A percentile compares a stretch with the other conserved stretches of the same genome.
These are phyloP conservation scores for Drosophila mayaguana DNA, from an alignment of 2,888 invertebrate species.

Conservation along the genomic window DNA sequence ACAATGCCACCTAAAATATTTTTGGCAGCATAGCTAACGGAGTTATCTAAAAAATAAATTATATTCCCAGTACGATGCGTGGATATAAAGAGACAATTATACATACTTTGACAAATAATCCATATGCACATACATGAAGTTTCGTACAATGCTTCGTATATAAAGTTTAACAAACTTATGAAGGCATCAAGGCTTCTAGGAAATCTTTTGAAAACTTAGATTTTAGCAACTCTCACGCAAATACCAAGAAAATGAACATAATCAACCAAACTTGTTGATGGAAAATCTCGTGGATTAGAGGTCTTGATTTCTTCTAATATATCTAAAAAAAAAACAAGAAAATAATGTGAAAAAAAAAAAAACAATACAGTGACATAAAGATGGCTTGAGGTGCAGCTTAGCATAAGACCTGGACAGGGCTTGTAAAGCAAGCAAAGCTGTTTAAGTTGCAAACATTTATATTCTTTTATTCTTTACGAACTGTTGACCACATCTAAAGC, in stretches of 20 bases:
- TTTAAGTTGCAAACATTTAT: slow-evolving; percentile 1
- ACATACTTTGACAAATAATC: neutral
- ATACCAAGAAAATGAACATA: slow-evolving; percentile 6
- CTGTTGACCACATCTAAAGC: slow-evolving; percentile 16
- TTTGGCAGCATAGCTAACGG: neutral
- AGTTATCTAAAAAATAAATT: neutral
- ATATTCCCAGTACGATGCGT: neutral
- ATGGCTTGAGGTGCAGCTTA: neutral
- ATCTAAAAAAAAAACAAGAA: neutral
- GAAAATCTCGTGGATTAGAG: slow-evolving; percentile 5
- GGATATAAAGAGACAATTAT: neutral
- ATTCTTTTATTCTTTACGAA: neutral
- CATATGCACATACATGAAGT: neutral
- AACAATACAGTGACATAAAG: neutral
- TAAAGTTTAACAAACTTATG: slow-evolving; percentile 9
- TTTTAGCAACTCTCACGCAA: slow-evolving; percentile 1
- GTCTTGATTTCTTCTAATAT: neutral
- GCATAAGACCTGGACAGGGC: neutral
- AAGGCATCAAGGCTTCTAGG: neutral
- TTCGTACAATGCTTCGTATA: neutral
- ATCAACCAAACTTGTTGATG: slow-evolving; percentile 11
- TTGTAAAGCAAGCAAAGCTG: neutral
- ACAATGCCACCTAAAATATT: too few relatives aligned
- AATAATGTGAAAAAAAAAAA: neutral
- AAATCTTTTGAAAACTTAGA: slow-evolving; percentile 8